These are phyloP conservation scores for Cerastoderma edule DNA, from an alignment of 2,888 invertebrate genomes.

Conservation along the genomic window DNA sequence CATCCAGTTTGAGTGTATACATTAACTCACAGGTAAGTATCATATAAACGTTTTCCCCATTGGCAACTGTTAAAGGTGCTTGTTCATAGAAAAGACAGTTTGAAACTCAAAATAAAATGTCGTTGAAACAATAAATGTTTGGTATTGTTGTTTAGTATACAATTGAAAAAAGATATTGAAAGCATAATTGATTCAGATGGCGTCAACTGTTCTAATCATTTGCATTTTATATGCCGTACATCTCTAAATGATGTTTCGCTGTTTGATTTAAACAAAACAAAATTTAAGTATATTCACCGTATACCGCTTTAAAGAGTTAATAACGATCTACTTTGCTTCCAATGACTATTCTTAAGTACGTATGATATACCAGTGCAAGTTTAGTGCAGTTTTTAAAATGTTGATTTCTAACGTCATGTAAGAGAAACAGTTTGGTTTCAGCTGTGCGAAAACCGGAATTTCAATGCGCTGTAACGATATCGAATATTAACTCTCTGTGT, in stretches of 20 bases:
- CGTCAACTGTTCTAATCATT: not conserved
- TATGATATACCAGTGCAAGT: too few species aligned
- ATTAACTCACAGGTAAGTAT: conserved; percentile 63
- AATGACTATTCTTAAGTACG: too few species aligned
- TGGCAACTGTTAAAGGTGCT: not conserved
- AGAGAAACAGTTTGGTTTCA: conserved; percentile 76
- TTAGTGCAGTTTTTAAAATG: too few species aligned
- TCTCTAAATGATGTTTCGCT: too few species aligned
- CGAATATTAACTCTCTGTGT: conserved; percentile 68
- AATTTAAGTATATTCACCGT: too few species aligned
- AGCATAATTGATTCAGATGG: not conserved
- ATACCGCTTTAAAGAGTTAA: too few species aligned
- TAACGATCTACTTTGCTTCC: too few species aligned
- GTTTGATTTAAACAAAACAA: too few species aligned
- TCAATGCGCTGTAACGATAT: conserved; percentile 78
- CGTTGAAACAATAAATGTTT: not conserved
- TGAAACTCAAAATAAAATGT: not conserved
- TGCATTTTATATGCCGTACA: too few species aligned
- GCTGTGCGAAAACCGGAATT: conserved; percentile 74
- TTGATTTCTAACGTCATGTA: too few species aligned
- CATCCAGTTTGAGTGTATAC: conserved; percentile 62
- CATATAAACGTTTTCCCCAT: not conserved
- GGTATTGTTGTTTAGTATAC: not conserved
- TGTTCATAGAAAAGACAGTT: not conserved
- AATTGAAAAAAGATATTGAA: not conserved